Conservation (phyloP, 2,888 invertebrate genomes). For the Zaprionus bogoriensis region DNA sequence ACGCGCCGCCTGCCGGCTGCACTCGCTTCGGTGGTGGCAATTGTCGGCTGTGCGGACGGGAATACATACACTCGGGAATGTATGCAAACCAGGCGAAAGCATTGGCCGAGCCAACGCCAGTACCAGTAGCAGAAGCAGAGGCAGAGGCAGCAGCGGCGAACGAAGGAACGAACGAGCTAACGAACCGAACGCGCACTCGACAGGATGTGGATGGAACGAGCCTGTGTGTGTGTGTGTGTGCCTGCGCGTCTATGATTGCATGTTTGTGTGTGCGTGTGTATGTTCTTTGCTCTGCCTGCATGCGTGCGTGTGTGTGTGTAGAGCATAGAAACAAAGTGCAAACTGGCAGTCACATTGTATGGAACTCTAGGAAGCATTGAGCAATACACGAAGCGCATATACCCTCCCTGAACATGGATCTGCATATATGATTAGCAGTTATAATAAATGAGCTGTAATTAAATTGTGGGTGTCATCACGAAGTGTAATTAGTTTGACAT, state of each 20-base stretch:
- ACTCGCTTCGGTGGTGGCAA: conserved; percentile 72
- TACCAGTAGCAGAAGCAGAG: conserved; percentile 5
- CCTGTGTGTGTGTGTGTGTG: conserved; percentile 25
- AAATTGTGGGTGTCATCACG: not conserved
- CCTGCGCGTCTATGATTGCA: conserved; percentile 6
- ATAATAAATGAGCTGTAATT: not conserved
- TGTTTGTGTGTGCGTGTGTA: conserved; percentile 3
- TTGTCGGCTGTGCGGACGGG: conserved; percentile 55
- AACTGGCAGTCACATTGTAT: conserved; percentile 42
- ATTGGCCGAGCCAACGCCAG: conserved; percentile 21
- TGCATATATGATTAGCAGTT: not conserved
- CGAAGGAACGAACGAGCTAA: conserved; percentile 63
- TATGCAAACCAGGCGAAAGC: conserved; percentile 57
- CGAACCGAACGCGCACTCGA: conserved; percentile 65
- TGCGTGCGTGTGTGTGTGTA: conserved; percentile 25
- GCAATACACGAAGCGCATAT: conserved; percentile 7
- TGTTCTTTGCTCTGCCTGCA: conserved; percentile 26
- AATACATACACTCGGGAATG: conserved; percentile 33
- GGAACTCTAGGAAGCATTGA: not conserved
- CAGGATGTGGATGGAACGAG: conserved; percentile 73
- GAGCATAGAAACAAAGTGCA: conserved; percentile 55
- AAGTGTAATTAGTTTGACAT: conserved; percentile 1
- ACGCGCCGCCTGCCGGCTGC: conserved; percentile 45
- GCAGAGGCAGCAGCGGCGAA: not conserved
- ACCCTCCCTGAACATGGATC: conserved; percentile 21